These are phyloP conservation scores for Rallus crepitans DNA, from an alignment of 2,797 vertebrate genomes.

Conservation along the genomic window DNA sequence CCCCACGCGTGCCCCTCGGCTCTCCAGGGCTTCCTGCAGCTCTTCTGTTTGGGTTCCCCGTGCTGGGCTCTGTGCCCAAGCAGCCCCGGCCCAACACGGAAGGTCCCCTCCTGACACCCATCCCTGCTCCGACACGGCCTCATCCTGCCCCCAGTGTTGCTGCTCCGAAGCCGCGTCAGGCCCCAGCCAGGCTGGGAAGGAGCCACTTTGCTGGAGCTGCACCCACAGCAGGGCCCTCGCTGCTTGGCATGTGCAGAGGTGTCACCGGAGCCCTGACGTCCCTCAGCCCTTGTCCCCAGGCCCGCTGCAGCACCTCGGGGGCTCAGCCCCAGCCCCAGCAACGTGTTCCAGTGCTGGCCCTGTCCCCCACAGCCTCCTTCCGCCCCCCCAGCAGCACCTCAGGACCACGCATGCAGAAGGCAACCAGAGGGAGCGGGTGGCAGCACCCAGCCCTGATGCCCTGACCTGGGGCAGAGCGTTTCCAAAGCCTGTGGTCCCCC, in stretches of 20 bases:
- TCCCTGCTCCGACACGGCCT: neutral
- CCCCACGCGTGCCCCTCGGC: fast-evolving
- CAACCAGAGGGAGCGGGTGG: neutral
- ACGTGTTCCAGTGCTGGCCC: fast-evolving
- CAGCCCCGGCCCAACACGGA: neutral
- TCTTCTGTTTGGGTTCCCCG: neutral
- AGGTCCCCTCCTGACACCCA: neutral
- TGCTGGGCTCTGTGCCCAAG: neutral
- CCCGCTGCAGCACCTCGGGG: fast-evolving
- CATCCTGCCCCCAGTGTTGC: neutral
- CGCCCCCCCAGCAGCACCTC: fast-evolving
- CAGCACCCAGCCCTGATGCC: neutral
- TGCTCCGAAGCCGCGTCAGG: neutral
- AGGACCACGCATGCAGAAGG: fast-evolving
- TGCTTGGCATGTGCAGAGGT: fast-evolving
- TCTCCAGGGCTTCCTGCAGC: neutral
- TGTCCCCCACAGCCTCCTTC: neutral
- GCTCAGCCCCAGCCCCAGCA: fast-evolving
- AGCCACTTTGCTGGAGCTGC: neutral
- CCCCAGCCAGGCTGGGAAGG: neutral
- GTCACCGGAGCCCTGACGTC: fast-evolving
- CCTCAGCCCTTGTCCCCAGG: fast-evolving
- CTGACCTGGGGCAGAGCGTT: fast-evolving
- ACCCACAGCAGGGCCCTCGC: fast-evolving
- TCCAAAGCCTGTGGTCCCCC: neutral